Conservation (phyloP, 2,797 vertebrate genomes). For the Sitta carolinensis region DNA sequence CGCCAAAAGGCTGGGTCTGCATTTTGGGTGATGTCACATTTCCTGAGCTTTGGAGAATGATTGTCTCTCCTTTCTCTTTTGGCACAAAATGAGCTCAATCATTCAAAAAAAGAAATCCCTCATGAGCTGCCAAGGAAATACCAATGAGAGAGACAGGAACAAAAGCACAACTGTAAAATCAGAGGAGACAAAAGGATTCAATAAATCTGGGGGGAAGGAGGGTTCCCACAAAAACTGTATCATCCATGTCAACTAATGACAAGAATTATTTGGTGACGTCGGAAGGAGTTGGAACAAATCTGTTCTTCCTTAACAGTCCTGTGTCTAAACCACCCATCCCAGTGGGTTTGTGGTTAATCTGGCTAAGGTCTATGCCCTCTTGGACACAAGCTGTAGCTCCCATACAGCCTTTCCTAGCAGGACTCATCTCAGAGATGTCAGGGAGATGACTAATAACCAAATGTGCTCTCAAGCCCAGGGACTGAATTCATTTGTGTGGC, state of each 20-base stretch:
- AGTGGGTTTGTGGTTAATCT: constrained; percentile 32
- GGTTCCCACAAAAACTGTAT: neutral
- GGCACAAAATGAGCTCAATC: neutral
- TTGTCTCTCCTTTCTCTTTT: constrained; percentile 51
- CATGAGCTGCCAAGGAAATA: constrained; percentile 44
- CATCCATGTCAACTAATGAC: constrained; percentile 27
- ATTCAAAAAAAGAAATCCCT: constrained; percentile 37
- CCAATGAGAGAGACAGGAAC: constrained; percentile 27
- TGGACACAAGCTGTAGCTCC: constrained; percentile 7
- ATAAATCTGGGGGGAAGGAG: neutral
- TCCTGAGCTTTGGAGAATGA: constrained; percentile 41
- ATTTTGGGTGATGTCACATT: constrained; percentile 59
- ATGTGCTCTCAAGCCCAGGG: neutral
- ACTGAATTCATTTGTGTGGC: neutral
- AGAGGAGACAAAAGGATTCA: constrained; percentile 57
- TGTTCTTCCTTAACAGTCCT: neutral
- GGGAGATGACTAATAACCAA: constrained; percentile 6
- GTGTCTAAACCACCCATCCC: neutral
- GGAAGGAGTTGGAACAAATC: constrained; percentile 5
- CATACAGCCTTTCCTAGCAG: neutral
- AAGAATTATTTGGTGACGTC: constrained; percentile 37
- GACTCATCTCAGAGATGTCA: neutral
- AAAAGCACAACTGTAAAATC: constrained; percentile 65
- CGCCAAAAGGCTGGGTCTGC: constrained; percentile 34
- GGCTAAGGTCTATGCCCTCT: constrained; percentile 9